A percentile compares a stretch with the other conserved stretches of the same genome.
These are phyloP conservation scores for Mola mola DNA, from an alignment of 2,113 vertebrate species.

Conservation along the genomic window DNA sequence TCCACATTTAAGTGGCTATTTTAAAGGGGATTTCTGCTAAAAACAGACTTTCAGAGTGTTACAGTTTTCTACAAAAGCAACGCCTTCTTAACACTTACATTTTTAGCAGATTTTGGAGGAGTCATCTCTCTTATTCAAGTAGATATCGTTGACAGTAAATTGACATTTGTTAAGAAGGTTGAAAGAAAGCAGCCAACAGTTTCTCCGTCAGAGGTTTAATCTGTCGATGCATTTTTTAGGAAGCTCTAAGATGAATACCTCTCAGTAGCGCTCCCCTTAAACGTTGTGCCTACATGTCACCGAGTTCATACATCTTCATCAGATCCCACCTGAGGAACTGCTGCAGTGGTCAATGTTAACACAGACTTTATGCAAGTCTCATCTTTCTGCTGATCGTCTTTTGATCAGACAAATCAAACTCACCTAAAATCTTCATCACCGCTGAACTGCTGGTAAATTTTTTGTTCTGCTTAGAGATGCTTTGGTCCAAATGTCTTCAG, in stretches of 20 bases:
- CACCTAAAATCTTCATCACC: background rate
- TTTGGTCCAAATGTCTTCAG: conserved; percentile 22
- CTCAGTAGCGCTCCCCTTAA: conserved; percentile 31
- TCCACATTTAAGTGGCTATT: too few species aligned
- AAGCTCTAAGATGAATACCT: background rate
- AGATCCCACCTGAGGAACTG: conserved; percentile 33
- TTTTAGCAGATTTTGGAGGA: background rate
- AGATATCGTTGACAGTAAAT: background rate
- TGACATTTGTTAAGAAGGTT: background rate
- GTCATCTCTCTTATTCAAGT: conserved; percentile 1
- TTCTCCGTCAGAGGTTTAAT: conserved; percentile 3
- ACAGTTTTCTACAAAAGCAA: background rate
- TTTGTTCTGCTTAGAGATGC: background rate
- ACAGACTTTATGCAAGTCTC: conserved; percentile 75
- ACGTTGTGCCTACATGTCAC: conserved; percentile 28
- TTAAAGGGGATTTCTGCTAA: conserved; percentile 32
- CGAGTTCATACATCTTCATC: conserved; percentile 16
- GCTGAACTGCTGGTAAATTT: conserved; percentile 10
- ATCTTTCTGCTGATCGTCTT: conserved; percentile 35
- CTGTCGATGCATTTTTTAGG: too few species aligned
- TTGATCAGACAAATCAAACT: conserved; percentile 13
- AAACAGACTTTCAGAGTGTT: background rate
- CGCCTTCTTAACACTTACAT: background rate
- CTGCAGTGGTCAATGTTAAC: conserved; percentile 47
- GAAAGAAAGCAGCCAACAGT: background rate